Percentiles rank a stretch among this genome's conserved stretches.
Conservation (phyloP, 2,888 invertebrate genomes). For the Rhaphigaster nebulosa region DNA sequence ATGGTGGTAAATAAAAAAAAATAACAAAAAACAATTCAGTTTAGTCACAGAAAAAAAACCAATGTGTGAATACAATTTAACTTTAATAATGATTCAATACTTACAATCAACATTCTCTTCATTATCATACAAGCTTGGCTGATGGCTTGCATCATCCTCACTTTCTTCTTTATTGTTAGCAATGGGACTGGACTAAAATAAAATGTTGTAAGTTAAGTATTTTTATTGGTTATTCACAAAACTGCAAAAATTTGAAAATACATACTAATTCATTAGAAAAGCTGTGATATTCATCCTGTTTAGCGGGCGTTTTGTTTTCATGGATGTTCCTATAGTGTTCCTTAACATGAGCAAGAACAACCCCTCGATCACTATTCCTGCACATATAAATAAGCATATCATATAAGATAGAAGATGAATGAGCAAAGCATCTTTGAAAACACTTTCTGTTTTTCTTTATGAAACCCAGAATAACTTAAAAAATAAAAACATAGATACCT, state of each 20-base stretch:
- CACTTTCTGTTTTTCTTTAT: not conserved
- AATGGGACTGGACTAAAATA: not conserved
- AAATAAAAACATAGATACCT: not conserved
- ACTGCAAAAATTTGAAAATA: not conserved
- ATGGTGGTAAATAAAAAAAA: too few relatives aligned
- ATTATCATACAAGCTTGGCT: not conserved
- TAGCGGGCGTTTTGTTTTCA: conserved; percentile 42
- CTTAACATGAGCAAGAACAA: conserved; percentile 77
- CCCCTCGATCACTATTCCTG: conserved; percentile 77
- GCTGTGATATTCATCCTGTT: conserved; percentile 11
- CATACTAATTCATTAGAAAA: conserved; percentile 6
- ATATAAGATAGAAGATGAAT: not conserved
- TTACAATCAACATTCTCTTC: conserved; percentile 13
- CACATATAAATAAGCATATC: conserved; percentile 62
- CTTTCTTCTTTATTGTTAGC: conserved; percentile 9
- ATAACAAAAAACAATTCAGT: too few relatives aligned
- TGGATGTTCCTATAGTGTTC: conserved; percentile 71
- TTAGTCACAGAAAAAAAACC: too few relatives aligned
- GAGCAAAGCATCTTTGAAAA: not conserved
- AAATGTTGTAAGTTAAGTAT: not conserved
- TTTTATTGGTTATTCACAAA: not conserved
- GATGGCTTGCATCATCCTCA: not conserved
- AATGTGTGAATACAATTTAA: not conserved
- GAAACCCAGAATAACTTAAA: not conserved
- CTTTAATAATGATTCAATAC: not conserved